A percentile compares a stretch with the other conserved stretches of the same genome.
These are phyloP conservation scores for Trachemys scripta DNA, from an alignment of 2,113 vertebrate genomes.

Conservation along the genomic window DNA sequence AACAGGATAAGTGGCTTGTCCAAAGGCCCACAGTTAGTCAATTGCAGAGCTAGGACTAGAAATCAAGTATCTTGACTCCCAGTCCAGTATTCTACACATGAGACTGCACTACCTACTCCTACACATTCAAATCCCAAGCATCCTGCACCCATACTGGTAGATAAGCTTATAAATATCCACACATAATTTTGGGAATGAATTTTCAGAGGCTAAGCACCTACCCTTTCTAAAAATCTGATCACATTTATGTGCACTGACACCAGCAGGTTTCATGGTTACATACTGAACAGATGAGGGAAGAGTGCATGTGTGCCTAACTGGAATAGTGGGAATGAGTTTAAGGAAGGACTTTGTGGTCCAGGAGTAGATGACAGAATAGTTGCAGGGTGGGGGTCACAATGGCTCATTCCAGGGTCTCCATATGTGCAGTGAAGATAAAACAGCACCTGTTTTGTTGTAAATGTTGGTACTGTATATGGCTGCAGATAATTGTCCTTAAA, in stretches of 20 bases:
- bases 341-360: neutral
- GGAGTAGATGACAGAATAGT: neutral
- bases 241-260: neutral
- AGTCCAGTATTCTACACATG: neutral
- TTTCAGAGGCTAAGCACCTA: neutral
- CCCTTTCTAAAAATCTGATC: neutral
- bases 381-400: neutral
- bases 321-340: neutral
- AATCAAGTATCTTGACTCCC: accelerated
- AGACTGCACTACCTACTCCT: neutral
- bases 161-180: neutral
- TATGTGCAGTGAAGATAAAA: neutral
- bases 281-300: neutral
- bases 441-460: neutral
- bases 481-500: neutral
- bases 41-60: neutral
- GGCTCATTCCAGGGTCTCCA: neutral
- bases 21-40: neutral
- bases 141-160: neutral
- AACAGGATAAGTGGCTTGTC: accelerated
- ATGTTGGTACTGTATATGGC: neutral
- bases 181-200: neutral
- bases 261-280: neutral
- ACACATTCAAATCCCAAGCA: neutral
- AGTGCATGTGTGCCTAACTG: neutral